phyloP scores from a whole-genome alignment of 2,113 vertebrate species.

The Nothocercus julius region DNA sequence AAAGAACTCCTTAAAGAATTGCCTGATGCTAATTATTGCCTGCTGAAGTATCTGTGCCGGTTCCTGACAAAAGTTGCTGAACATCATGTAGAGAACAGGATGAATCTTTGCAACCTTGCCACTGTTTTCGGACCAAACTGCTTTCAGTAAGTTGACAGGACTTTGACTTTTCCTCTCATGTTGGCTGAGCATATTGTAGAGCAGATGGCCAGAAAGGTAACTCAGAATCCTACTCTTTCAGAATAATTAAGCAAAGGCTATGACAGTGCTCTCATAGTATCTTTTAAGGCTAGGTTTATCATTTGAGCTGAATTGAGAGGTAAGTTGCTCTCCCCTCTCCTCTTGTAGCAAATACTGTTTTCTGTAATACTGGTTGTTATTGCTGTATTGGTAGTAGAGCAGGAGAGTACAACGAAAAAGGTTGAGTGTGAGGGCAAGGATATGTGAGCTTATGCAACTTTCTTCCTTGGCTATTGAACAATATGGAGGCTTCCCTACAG shows the following conservation, averaged over 20 bases:
- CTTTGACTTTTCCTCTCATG: neutral
- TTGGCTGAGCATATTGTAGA: neutral
- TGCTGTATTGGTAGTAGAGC: neutral
- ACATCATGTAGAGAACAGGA: slow-evolving; percentile 85
- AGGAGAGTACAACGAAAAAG: neutral
- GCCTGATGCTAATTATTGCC: slow-evolving; percentile 83
- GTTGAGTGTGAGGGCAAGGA: neutral
- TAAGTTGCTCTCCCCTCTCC: neutral
- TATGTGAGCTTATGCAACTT: neutral
- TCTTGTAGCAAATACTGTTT: neutral
- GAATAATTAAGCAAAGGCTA: neutral
- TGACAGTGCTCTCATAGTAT: neutral
- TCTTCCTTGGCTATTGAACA: neutral
- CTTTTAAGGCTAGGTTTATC: neutral
- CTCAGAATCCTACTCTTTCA: neutral
- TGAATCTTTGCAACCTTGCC: slow-evolving; percentile 89
- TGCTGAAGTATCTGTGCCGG: slow-evolving; percentile 88
- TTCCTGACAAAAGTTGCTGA: slow-evolving; percentile 88
- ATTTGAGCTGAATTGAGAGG: neutral
- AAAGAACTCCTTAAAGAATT: slow-evolving; percentile 83
- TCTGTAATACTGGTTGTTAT: neutral
- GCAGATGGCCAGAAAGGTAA: neutral
- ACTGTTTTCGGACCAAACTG: slow-evolving; percentile 92
- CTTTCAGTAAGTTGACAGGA: slow-evolving; percentile 87
- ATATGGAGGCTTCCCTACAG: neutral